These are phyloP conservation scores for Drosophila bunnanda DNA, from an alignment of 2,888 invertebrate species.

Conservation along the genomic window DNA sequence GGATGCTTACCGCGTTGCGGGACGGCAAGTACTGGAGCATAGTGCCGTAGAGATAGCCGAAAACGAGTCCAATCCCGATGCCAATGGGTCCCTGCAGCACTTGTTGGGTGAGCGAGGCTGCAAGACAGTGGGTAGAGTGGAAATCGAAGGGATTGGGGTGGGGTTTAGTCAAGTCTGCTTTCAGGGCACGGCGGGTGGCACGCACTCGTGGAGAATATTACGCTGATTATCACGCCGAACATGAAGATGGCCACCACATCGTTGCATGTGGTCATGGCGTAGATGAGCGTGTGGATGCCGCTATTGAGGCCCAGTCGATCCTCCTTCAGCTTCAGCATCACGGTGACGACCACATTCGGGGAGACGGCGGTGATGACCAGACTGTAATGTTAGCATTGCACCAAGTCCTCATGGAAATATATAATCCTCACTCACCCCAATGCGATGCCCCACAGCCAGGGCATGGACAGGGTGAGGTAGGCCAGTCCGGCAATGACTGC, in stretches of 20 bases:
- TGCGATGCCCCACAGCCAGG: constrained; percentile 87
- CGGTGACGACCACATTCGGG: constrained; percentile 90
- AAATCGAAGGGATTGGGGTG: constrained; percentile 5
- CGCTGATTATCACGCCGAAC: constrained; percentile 88
- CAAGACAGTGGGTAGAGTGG: constrained; percentile 45
- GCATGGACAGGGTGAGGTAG: constrained; percentile 86
- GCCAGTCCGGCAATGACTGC: constrained; percentile 85
- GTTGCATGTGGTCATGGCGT: constrained; percentile 87
- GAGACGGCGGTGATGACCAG: constrained; percentile 89
- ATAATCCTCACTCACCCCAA: constrained; percentile 84
- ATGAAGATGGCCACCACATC: constrained; percentile 91
- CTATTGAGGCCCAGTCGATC: constrained; percentile 87
- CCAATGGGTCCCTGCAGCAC: constrained; percentile 87
- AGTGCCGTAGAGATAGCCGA: constrained; percentile 87
- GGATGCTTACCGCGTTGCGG: constrained; percentile 81
- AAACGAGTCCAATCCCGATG: constrained; percentile 87
- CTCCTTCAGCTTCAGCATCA: constrained; percentile 87
- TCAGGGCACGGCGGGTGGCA: constrained; percentile 33
- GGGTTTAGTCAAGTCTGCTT: constrained; percentile 27
- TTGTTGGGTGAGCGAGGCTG: constrained; percentile 85
- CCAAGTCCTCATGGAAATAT: neutral
- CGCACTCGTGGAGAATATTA: constrained; percentile 88
- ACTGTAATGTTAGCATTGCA: constrained; percentile 76
- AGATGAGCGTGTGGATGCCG: constrained; percentile 90
- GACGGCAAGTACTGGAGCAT: constrained; percentile 88